Conservation (phyloP, 2,888 invertebrate species). For the Epinotia nisella region DNA sequence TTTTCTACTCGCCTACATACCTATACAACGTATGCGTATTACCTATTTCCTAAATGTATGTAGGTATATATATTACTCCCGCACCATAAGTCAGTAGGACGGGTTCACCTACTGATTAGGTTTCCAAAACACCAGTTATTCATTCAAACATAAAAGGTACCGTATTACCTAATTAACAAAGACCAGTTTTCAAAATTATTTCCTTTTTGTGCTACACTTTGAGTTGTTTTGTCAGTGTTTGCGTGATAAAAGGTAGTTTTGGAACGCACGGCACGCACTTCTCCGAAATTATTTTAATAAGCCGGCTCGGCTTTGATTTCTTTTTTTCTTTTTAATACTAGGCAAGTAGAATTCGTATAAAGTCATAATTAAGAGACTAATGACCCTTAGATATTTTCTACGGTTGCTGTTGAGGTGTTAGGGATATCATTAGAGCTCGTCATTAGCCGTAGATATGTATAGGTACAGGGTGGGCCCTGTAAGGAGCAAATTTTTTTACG, state of each 20-base stretch:
- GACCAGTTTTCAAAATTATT: conserved; percentile 49
- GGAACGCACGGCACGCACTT: conserved; percentile 77
- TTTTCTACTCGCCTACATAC: neutral
- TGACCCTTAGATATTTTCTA: conserved; percentile 17
- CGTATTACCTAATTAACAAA: conserved; percentile 50
- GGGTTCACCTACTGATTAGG: conserved; percentile 75
- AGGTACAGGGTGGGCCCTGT: no score
- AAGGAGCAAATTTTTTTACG: no score
- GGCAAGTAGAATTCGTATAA: conserved; percentile 38
- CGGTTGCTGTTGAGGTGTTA: neutral
- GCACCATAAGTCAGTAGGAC: conserved; percentile 71
- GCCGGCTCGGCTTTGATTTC: conserved; percentile 76
- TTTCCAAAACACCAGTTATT: conserved; percentile 53
- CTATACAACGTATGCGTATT: conserved; percentile 53
- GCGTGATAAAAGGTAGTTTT: conserved; percentile 75
- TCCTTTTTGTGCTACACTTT: conserved; percentile 52
- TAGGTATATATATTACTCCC: conserved; percentile 68
- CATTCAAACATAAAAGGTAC: conserved; percentile 41
- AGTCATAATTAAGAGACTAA: conserved; percentile 37
- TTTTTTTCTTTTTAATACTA: conserved; percentile 54
- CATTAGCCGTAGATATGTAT: neutral
- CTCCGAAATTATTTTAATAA: conserved; percentile 82
- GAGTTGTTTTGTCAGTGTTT: conserved; percentile 59
- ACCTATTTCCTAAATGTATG: conserved; percentile 65
- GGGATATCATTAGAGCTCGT: neutral